Evolutionary conservation across 2,888 invertebrate species (phyloP).

Genomic region (Nebria salina): DNA sequence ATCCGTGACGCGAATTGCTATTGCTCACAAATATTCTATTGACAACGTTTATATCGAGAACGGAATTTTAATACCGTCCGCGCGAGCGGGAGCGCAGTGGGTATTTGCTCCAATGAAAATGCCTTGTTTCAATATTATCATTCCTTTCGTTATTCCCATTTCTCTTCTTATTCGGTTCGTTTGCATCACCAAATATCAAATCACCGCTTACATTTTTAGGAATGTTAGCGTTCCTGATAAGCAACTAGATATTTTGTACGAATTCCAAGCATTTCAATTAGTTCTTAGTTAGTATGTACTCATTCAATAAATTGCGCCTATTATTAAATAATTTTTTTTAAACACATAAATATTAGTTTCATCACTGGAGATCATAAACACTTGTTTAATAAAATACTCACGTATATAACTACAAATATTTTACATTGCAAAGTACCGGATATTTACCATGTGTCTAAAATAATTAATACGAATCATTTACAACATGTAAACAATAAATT

Average conservation of each 20-base stretch:
- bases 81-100: too few species aligned
- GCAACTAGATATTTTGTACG: slow-evolving; percentile 24
- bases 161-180: not conserved
- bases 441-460: not conserved
- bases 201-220: too few species aligned
- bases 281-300: too few species aligned
- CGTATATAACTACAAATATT: too few species aligned
- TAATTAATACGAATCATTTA: slow-evolving; percentile 15
- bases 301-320: too few species aligned
- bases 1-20: slow-evolving; percentile 47
- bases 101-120: slow-evolving; percentile 10
- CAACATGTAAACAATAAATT: slow-evolving; percentile 12
- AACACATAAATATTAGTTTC: too few species aligned
- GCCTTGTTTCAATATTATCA: slow-evolving; percentile 41
- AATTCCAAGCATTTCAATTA: too few species aligned
- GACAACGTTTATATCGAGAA: slow-evolving; percentile 47
- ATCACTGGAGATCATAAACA: too few species aligned
- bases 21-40: slow-evolving; percentile 48
- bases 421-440: not conserved
- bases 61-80: slow-evolving; percentile 43
- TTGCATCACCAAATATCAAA: too few species aligned
- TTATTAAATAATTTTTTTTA: too few species aligned
- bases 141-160: slow-evolving; percentile 13
- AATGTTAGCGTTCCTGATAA: slow-evolving; percentile 7
- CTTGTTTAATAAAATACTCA: too few species aligned